Base-by-base conservation (phyloP, 2,888 invertebrate genomes). In the Cephus spinipes region DNA sequence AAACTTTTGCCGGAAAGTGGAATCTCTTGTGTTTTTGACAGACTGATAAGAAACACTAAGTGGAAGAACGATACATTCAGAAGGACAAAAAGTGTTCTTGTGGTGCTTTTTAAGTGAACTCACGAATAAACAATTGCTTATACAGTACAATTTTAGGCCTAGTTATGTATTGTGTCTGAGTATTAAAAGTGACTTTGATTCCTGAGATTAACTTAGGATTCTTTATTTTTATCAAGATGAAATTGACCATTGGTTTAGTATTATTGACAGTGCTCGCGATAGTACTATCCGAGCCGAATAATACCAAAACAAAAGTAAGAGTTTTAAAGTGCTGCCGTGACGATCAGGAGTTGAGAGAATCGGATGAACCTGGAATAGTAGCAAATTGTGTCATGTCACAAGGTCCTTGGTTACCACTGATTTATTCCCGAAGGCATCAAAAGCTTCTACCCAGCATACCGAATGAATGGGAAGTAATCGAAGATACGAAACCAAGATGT, bases 281-380 rank as follows among this genome's bases (percentile, higher is more conserved):
- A 55, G 55, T 55, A 55, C 23, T 55, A 55, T 55, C 55, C 55
- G 55, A 55, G 55, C 55, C 55, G 23, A 55, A 31, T 15, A 40
- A 31, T 33, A 68, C 40, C 15, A 75, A 4, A 34, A 68, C 33
- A 75, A 82, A 83, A 76, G 90, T 92, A 73, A 88, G 85, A 71
- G 91, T 94, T 74, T 91, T 93, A 83, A 93, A 93, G 88, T 94
- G 94, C 89, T 94, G 94, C 86, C 92, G 91, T 35, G 90, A 91
- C 80, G 93, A 93, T 74, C 93, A 94, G 87, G 91, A 92, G 82
- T 89, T 93, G 81, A 91, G 91, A 79, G 89, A 87, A 79, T 88
- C 92, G 86, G 91, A 91, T 73, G n/a, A 74, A 32, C 69, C 69
- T 80, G 79, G 81, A 81, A 11, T 69, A 76, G 71, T 68, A 4